Evolutionary conservation across 2,113 vertebrate genomes (phyloP).

Genomic region (Myotis yumanensis): DNA sequence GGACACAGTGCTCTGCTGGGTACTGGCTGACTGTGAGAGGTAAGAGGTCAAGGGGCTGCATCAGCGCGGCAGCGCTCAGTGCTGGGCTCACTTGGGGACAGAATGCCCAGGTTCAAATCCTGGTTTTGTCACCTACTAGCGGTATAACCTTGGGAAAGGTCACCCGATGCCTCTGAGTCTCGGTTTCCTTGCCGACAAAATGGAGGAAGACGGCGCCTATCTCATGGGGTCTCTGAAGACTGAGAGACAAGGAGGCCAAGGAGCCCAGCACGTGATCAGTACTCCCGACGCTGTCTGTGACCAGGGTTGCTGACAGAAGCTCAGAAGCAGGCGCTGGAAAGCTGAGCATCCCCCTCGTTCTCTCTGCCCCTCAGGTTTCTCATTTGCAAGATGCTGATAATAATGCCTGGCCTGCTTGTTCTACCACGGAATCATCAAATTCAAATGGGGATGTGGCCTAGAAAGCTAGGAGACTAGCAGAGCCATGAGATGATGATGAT

Average conservation of each 20-base stretch:
- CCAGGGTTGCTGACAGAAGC: neutral
- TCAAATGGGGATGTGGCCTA: neutral
- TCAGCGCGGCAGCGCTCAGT: neutral
- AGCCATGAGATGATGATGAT: neutral
- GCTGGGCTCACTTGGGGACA: neutral
- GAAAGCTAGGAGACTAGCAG: neutral
- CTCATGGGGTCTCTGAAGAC: neutral
- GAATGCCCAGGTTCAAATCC: neutral
- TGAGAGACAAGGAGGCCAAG: neutral
- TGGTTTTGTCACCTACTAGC: neutral
- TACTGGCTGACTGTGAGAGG: neutral
- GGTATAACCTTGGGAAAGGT: neutral
- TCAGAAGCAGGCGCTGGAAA: neutral
- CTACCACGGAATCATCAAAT: neutral
- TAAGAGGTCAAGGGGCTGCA: neutral
- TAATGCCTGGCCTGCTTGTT: neutral
- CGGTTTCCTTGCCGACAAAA: neutral
- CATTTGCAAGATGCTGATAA: neutral
- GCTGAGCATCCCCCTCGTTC: neutral
- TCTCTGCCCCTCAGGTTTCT: neutral
- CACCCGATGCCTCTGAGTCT: neutral
- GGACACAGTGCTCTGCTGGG: neutral
- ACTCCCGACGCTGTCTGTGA: fast-evolving
- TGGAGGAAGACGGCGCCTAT: neutral
- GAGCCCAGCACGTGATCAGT: fast-evolving